Evolutionary conservation across 2,797 vertebrate genomes (phyloP), one percentile per base, ranked within the genome.

Genomic region (Oreonectes daqikongensis): DNA sequence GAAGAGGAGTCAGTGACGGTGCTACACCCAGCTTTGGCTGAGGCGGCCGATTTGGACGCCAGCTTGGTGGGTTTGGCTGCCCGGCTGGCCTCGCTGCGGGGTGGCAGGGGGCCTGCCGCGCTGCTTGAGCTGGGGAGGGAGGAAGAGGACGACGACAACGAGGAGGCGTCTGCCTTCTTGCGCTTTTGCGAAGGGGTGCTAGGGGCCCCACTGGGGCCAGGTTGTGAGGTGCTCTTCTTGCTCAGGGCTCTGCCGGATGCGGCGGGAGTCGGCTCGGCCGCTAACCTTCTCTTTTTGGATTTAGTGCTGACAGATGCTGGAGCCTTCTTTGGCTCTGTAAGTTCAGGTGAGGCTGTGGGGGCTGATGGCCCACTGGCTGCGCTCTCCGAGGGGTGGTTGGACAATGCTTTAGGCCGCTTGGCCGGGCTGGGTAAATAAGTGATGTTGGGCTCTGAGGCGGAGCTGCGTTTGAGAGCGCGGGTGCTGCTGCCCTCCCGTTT

Each of bases 11-110:
- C 98, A 32, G 97, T 97, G 93, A 98, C 96, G 93, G 95, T 95
- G 95, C 95, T 97, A 95, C 97, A 98, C 96, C 96, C 97, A 96
- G 98, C 97, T 98, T 98, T 99, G 96, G 97, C 96, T 96, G 98
- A 99, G 95, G 95, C 89, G 92, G 95, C 96, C 53, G 97, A 98
- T 97, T 99, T 99, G 94, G 98, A 99, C 97, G 98, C 98, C 98
- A 99, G 98, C 95, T 99, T 99, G 98, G 95, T 95, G 91, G 95
- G 95, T 99, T 99, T 99, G 94, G 93, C 95, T 95, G 96, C 92
- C 93, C 92, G 92, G 68, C 89, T 91, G 91, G 96, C 94, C 95
- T 98, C 96, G 72, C 93, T 92, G 93, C 94, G 94, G 93, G 95
- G 93, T 92, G 94, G 93, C 91, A 96, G 94, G 89, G 92, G 92